Base-by-base conservation (phyloP, 2,888 invertebrate species). In the Philopedon plagiatum region DNA sequence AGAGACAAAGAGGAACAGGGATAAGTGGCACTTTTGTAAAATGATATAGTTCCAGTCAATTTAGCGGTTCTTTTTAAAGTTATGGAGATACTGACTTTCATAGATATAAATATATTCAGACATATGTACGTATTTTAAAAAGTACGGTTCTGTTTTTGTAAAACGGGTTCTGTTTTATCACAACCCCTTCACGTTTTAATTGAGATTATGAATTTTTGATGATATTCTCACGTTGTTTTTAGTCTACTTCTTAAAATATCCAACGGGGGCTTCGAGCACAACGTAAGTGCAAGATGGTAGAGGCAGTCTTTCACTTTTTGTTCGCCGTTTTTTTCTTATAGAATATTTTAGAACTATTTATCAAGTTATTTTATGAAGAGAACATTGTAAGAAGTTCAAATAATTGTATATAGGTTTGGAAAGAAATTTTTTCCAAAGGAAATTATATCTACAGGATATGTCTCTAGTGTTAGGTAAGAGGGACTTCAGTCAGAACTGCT, bases 181-280 rank as follows among this genome's bases (percentile, higher is more conserved):
- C 79, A 79, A 80, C 81, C 82, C 82, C 81, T 82, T 83, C 79
- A 75, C 23, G 78, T 78, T 81, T 81, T 83, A 83, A 83, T 83
- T 83, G 82, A 81, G 79, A 77, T 77, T 79, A 81, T 83, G 82
- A 83, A 83, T 83, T 79, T 81, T 76, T 82, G 81, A 83, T 79
- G 77, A 69, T 75, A 76, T 81, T 80, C 82, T 80, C 81, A 80
- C 81, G 79, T 80, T 80, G 79, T 80, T 79, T 80, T 80, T 72
- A 46, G 61, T 61, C 46, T 32, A 32, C 61, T 61, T 21, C 46
- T 61, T 61, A 44, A 61, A 61, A 61, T 61, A 46, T 44, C 61
- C 29, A 44, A 13, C 23, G 18, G 15, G n/a, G 34, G 41, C n/a
- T 61, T 26, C 29, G 46, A 61, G 46, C 18, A 29, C 46, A 44